Evolutionary conservation across 2,113 vertebrate species (phyloP).

Genomic region (Poeciliopsis turrubarensis): DNA sequence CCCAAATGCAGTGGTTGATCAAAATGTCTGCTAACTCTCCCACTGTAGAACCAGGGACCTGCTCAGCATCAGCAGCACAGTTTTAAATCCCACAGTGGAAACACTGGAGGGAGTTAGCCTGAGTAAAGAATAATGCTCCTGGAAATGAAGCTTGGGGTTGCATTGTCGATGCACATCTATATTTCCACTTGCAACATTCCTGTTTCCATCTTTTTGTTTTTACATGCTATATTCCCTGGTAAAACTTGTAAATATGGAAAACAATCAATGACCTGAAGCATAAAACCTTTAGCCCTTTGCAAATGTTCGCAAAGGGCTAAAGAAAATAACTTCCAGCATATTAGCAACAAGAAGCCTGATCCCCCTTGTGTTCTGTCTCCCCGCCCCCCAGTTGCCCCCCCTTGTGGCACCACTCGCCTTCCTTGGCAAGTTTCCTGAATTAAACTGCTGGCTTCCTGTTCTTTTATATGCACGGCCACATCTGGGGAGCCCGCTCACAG

Average conservation of each 20-base stretch:
- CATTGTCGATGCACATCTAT: not conserved
- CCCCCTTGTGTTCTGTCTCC: constrained; percentile 68
- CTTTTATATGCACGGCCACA: constrained; percentile 99
- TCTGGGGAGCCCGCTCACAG: constrained; percentile 98
- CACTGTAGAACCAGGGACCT: too few relatives aligned
- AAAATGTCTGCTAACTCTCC: too few relatives aligned
- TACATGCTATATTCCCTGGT: constrained; percentile 64
- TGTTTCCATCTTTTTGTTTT: constrained; percentile 84
- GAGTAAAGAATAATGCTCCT: not conserved
- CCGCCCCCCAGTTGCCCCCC: constrained; percentile 54
- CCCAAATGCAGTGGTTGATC: too few relatives aligned
- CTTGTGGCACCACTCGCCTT: constrained; percentile 92
- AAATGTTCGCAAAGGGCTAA: constrained; percentile 82
- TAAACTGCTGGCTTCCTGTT: constrained; percentile 99
- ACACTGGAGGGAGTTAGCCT: too few relatives aligned
- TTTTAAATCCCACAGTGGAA: too few relatives aligned
- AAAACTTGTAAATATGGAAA: constrained; percentile 50
- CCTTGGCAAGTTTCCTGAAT: constrained; percentile 97
- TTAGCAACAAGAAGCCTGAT: constrained; percentile 92
- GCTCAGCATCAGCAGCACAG: too few relatives aligned
- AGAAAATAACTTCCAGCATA: constrained; percentile 99
- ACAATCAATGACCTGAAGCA: constrained; percentile 22
- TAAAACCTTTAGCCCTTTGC: constrained; percentile 6
- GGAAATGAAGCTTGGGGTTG: not conserved
- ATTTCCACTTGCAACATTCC: constrained; percentile 5